These are phyloP conservation scores for Pseudomugil gertrudae DNA, from an alignment of 2,797 vertebrate species.

Conservation along the genomic window DNA sequence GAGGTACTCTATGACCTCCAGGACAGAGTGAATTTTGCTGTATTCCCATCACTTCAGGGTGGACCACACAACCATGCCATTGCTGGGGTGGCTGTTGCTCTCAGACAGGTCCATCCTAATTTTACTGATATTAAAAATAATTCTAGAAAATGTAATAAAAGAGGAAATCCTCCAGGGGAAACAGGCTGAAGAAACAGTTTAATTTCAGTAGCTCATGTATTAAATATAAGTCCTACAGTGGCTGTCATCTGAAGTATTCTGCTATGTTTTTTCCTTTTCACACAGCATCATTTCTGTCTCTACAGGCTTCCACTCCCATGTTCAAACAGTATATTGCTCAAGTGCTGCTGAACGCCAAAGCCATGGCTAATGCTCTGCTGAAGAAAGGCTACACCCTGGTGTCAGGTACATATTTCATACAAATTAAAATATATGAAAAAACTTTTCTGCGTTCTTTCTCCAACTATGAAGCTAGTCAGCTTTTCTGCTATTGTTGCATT, in stretches of 20 bases:
- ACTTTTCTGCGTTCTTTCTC: neutral
- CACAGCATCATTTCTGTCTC: slow-evolving; percentile 22
- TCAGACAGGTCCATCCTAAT: slow-evolving; percentile 82
- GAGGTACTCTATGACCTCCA: slow-evolving; percentile 85
- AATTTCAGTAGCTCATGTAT: slow-evolving; percentile 12
- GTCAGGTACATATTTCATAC: slow-evolving; percentile 76
- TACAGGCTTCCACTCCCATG: slow-evolving; percentile 84
- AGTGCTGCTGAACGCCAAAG: slow-evolving; percentile 84
- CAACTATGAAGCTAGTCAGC: slow-evolving; percentile 4
- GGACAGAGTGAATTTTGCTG: slow-evolving; percentile 87
- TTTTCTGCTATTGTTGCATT: neutral
- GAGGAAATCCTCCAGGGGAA: neutral
- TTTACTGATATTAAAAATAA: slow-evolving; percentile 2
- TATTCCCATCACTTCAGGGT: slow-evolving; percentile 90
- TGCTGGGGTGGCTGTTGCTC: slow-evolving; percentile 86
- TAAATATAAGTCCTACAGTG: slow-evolving; percentile 4
- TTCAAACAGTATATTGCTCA: slow-evolving; percentile 87
- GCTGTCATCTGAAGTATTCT: slow-evolving; percentile 14
- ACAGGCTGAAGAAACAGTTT: neutral
- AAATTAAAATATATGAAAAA: neutral
- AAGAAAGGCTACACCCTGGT: slow-evolving; percentile 86
- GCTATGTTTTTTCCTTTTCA: slow-evolving; percentile 17
- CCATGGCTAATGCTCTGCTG: slow-evolving; percentile 86
- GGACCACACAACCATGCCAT: slow-evolving; percentile 91
- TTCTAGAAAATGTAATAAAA: neutral